Evolutionary conservation across 2,888 invertebrate genomes (phyloP).

Genomic region (Lordiphosa andalusiaca): DNA sequence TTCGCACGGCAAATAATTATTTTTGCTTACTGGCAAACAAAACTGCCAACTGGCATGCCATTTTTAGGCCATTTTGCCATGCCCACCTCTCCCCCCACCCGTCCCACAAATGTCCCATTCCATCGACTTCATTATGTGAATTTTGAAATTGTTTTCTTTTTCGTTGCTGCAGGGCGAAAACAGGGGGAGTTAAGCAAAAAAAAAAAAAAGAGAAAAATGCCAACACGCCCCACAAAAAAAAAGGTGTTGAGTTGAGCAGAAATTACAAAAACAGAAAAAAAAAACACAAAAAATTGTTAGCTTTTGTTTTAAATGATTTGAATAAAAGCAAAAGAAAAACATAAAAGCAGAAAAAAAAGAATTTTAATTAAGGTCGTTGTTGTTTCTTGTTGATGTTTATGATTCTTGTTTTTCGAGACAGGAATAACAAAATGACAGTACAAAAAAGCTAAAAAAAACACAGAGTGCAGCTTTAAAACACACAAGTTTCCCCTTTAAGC

Average conservation of each 20-base stretch:
- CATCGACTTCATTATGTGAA: conserved; percentile 64
- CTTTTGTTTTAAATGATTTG: conserved; percentile 47
- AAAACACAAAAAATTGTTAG: conserved; percentile 17
- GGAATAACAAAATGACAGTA: conserved; percentile 32
- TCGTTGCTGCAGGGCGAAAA: conserved; percentile 46
- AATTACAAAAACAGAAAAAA: conserved; percentile 40
- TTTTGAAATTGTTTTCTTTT: conserved; percentile 50
- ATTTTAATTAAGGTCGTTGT: conserved; percentile 52
- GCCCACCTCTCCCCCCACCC: not conserved
- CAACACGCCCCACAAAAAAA: conserved; percentile 50
- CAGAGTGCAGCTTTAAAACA: conserved; percentile 3
- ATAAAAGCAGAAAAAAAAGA: conserved; percentile 32
- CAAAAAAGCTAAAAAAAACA: conserved; percentile 4
- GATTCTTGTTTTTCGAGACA: conserved; percentile 26
- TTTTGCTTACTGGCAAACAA: conserved; percentile 50
- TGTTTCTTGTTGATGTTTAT: too few relatives aligned
- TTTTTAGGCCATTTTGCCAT: conserved; percentile 45
- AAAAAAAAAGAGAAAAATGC: conserved; percentile 50
- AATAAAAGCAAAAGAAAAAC: conserved; percentile 38
- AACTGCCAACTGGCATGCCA: conserved; percentile 62
- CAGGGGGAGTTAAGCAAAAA: conserved; percentile 14
- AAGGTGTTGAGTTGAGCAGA: conserved; percentile 58
- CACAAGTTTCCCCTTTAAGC: conserved; percentile 27
- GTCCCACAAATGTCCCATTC: conserved; percentile 3
- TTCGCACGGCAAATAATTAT: conserved; percentile 78